Percentiles rank a stretch among this genome's conserved stretches.
Evolutionary conservation across 64 coral and sea anemone genomes (phyloP).

Genomic region (Acropora yongei): DNA sequence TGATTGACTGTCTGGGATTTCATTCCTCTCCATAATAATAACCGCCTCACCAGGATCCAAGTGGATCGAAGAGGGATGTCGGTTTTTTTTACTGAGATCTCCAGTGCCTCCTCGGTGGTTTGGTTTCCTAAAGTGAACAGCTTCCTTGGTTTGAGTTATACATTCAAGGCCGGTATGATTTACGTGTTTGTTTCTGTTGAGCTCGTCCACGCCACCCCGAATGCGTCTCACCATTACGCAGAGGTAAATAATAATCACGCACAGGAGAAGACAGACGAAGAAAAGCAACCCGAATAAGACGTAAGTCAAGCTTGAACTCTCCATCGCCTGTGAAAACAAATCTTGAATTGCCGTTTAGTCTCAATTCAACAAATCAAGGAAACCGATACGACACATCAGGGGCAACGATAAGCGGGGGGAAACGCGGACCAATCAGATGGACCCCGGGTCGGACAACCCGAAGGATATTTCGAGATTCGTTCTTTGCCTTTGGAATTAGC

Average conservation of each 20-base stretch:
- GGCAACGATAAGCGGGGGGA: too few species aligned
- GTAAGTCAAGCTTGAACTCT: background rate
- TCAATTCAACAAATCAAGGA: too few species aligned
- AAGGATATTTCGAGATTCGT: too few species aligned
- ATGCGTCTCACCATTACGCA: slow-evolving; percentile 18
- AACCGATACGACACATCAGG: too few species aligned
- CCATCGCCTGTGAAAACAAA: background rate
- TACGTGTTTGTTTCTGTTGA: background rate
- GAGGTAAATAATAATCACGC: background rate
- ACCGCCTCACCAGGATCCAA: background rate
- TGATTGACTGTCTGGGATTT: too few species aligned
- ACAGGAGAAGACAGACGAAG: background rate
- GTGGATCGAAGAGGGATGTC: background rate
- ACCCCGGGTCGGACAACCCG: too few species aligned
- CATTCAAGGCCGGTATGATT: background rate
- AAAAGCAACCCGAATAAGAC: background rate
- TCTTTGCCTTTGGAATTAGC: too few species aligned
- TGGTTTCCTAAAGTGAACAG: background rate
- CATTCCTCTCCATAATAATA: background rate
- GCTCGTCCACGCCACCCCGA: background rate
- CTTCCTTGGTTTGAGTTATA: background rate
- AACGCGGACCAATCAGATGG: too few species aligned
- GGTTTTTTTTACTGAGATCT: background rate
- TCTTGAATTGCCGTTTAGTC: background rate
- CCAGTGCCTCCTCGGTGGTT: background rate